Conservation (phyloP, 1,140 invertebrate genomes). For the Ostrea edulis region DNA sequence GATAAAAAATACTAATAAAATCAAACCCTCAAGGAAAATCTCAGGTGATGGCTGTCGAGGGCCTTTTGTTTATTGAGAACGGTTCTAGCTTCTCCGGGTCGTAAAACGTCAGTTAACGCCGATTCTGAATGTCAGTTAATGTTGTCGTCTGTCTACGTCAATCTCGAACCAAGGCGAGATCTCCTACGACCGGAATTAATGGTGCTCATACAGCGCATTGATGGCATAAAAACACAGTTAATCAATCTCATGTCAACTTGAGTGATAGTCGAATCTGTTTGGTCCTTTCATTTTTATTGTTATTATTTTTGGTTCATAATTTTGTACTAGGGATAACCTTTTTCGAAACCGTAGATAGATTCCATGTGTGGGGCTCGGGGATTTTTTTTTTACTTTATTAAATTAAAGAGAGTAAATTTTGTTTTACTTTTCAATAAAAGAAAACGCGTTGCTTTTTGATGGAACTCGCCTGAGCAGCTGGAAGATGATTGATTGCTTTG, state of each 20-base stretch:
- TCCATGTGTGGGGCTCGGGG: not conserved
- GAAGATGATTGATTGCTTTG: too few species aligned
- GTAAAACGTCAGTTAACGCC: not conserved
- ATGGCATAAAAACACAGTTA: constrained; percentile 10
- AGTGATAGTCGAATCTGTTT: constrained; percentile 8
- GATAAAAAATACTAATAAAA: not conserved
- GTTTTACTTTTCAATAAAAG: not conserved
- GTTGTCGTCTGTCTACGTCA: constrained; percentile 14
- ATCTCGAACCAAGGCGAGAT: not conserved
- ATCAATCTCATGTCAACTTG: constrained; percentile 29
- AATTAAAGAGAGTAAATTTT: not conserved
- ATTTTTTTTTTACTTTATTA: not conserved
- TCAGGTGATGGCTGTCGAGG: not conserved
- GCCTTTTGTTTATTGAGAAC: constrained; percentile 17
- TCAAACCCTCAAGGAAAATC: not conserved
- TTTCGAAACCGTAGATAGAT: not conserved
- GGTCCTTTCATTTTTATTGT: not conserved
- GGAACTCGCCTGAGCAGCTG: too few species aligned
- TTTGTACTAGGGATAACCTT: not conserved
- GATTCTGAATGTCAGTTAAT: not conserved
- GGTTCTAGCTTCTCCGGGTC: not conserved
- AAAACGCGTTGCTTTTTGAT: not conserved
- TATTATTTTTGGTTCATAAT: constrained; percentile 26
- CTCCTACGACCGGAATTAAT: not conserved
- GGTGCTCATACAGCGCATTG: not conserved